Conservation (phyloP, 2,113 vertebrate species). For the Morone saxatilis region DNA sequence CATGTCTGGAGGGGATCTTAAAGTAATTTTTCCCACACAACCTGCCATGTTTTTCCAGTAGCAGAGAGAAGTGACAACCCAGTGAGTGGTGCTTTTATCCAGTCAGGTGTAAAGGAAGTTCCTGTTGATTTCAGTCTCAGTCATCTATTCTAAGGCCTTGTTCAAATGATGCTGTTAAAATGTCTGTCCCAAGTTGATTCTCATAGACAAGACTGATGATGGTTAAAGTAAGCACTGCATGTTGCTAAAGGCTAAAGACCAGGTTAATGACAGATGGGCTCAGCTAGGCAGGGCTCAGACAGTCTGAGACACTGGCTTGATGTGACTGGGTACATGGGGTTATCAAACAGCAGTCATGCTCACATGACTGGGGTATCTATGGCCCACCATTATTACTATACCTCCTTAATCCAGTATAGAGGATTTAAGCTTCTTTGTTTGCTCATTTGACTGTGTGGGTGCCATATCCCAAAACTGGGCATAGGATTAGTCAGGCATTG, state of each 20-base stretch:
- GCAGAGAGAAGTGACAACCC: background rate
- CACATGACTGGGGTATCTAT: slow-evolving; percentile 51
- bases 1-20: too few species aligned
- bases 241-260: slow-evolving; percentile 1
- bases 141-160: background rate
- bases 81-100: background rate
- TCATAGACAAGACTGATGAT: background rate
- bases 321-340: slow-evolving; percentile 28
- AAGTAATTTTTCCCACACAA: background rate
- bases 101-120: background rate
- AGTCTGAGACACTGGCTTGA: slow-evolving; percentile 69
- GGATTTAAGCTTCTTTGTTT: slow-evolving; percentile 79
- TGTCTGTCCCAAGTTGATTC: background rate
- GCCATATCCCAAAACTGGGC: slow-evolving; percentile 70
- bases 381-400: slow-evolving; percentile 58
- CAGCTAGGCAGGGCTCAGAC: slow-evolving; percentile 67
- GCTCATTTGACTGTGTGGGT: slow-evolving; percentile 80
- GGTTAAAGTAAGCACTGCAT: background rate
- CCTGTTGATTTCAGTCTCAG: background rate
- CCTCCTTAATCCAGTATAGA: slow-evolving; percentile 73
- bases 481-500: slow-evolving; percentile 73
- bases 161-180: background rate
- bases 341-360: slow-evolving; percentile 29
- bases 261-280: slow-evolving; percentile 68
- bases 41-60: background rate